Base-by-base conservation (phyloP, 2,888 invertebrate genomes). In the Tromatobia lineatoria region DNA sequence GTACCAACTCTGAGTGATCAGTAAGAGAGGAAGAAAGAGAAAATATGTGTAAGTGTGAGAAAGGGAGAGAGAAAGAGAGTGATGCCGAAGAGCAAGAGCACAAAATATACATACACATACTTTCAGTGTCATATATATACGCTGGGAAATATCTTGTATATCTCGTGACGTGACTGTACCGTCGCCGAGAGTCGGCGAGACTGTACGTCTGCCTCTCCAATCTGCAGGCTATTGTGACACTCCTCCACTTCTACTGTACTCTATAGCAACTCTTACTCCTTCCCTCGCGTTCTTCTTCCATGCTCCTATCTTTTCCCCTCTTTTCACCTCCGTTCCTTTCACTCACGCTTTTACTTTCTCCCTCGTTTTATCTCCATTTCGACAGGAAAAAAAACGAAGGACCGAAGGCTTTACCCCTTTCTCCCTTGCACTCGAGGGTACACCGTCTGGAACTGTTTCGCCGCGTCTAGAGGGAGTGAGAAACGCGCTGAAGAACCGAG, bases 191-290 rank as follows among this genome's bases (percentile, higher is more conserved):
- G 78, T 57, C 61, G 57, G 47, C 38, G 74, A 75, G 79, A 92
- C 91, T 91, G 91, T 90, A 91, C 90, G 92, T 92, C 91, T 92
- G 91, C 90, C 89, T 91, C 90, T 92, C 89, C 91, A 93, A 93
- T 93, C 92, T 92, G 90, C 91, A 87, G 85, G 82, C 88, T 86
- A 87, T 88, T 88, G 90, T 90, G 88, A 90, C 88, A 89, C 89
- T 89, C 88, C 88, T 87, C 86, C 87, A 84, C 88, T 89, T 87
- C 87, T 38, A 57, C 61, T 74, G 42, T 18, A 47, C 54, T 73
- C 47, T 77, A 34, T 42, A 29, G 73, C 80, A 38, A 66, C 67
- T 47, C 59, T 38, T 45, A 11, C n/a, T 18, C 34, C 76, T 18
- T 29, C 23, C 23, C 69, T 34, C 20, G 10, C n/a, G 76, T 76